Evolutionary conservation across 2,888 invertebrate species (phyloP), one percentile per base, ranked within the genome.

Genomic region (Hedychridium roseum): DNA sequence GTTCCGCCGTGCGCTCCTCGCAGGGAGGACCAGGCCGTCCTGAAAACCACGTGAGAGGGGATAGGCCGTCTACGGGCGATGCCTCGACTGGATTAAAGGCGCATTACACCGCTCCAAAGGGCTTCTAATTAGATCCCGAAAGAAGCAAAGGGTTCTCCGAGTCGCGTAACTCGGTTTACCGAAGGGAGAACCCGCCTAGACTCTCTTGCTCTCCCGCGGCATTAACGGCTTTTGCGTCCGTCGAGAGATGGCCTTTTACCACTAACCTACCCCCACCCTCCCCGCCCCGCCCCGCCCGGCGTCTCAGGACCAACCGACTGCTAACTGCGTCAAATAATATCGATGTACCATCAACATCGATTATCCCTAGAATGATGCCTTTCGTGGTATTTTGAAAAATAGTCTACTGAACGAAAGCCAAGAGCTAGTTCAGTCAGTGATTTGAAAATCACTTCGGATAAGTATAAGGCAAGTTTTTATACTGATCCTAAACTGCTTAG

Each of bases 121-220:
- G 67, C 63, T 58, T 64, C 70, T 75, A 74, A 76, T 75, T 76
- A 75, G 74, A 75, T 76, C 71, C 64, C 68, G 70, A 75, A 76
- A 75, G 75, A 76, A 75, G 74, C 73, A 76, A 75, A 74, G 75
- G 74, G 73, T 75, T 75, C 70, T 59, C 66, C 68, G 71, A 74
- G 71, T 69, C 70, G 71, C 71, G 70, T 75, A 75, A 73, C 75
- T 74, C 69, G 70, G 70, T 73, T 73, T 73, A 69, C 70, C 60
- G 65, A 64, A 68, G 70, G 67, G 65, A 70, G 65, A 65, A 49
- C 59, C 59, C 57, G 47, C 48, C 57, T 51, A 54, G 50, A 51
- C 48, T 59, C 53, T 49, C 54, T 15, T 4, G 4, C 21, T 36
- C 21, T 18, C 57, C 64, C 66, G 50, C 55, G 50, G 66, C 66